These are phyloP conservation scores for Formica selysi DNA, from an alignment of 1,140 invertebrate genomes.

Conservation along the genomic window DNA sequence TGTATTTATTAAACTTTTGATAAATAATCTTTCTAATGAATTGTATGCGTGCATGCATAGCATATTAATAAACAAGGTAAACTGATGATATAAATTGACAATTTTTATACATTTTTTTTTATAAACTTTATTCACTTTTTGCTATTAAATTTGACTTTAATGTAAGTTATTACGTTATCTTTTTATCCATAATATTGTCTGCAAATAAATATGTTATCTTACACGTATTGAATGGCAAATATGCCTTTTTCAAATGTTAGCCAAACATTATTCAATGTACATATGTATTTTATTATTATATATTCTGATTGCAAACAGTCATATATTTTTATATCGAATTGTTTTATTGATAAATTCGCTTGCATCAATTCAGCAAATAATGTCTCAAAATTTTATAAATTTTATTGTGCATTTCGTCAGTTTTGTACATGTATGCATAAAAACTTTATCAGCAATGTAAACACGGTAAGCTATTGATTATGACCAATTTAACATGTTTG, in stretches of 20 bases:
- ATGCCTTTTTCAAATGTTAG: background rate
- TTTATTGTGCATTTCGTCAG: background rate
- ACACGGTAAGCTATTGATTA: background rate
- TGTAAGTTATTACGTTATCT: background rate
- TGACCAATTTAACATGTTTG: background rate
- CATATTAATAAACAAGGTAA: background rate
- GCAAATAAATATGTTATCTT: background rate
- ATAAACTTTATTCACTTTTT: no score
- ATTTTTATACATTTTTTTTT: no score
- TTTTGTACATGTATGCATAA: background rate
- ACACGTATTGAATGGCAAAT: background rate
- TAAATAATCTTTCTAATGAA: background rate
- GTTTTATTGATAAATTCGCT: conserved; percentile 19
- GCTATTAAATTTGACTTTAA: background rate
- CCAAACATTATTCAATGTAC: background rate
- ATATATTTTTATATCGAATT: conserved; percentile 25
- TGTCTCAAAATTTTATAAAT: conserved; percentile 15
- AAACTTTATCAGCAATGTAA: background rate
- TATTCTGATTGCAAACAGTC: background rate
- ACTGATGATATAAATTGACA: no score
- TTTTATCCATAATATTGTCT: background rate
- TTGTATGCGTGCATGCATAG: background rate
- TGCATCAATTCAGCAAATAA: conserved; percentile 6
- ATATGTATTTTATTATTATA: background rate
- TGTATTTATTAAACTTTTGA: background rate